These are phyloP conservation scores for Cylas formicarius DNA, from an alignment of 1,140 invertebrate species.

Conservation along the genomic window DNA sequence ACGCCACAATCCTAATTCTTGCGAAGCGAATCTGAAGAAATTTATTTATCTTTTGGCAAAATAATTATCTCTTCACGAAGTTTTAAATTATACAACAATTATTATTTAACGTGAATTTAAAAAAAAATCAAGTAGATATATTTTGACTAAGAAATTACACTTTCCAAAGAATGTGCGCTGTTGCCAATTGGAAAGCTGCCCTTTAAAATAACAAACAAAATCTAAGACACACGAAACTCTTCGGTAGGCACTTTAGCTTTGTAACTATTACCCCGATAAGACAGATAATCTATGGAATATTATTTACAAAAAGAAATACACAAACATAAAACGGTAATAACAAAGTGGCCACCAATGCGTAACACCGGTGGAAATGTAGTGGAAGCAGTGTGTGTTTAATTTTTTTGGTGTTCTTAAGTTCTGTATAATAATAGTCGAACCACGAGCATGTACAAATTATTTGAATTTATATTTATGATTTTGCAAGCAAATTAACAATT, in stretches of 20 bases:
- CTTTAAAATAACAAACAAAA: conserved; percentile 19
- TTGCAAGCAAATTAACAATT: too few relatives aligned
- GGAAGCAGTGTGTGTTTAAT: too few relatives aligned
- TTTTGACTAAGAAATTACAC: conserved; percentile 21
- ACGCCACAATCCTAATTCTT: conserved; percentile 10
- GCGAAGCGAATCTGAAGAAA: neutral
- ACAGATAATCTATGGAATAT: neutral
- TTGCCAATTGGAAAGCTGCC: conserved; percentile 27
- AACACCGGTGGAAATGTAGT: neutral
- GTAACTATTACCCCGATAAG: neutral
- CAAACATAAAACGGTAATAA: too few relatives aligned
- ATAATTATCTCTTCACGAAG: neutral
- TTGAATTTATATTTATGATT: too few relatives aligned
- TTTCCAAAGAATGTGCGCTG: conserved; percentile 31
- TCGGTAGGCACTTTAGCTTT: neutral
- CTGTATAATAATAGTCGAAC: too few relatives aligned
- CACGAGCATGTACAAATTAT: too few relatives aligned
- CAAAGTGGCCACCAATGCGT: neutral
- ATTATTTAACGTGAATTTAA: neutral
- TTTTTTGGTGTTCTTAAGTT: too few relatives aligned
- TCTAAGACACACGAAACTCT: neutral
- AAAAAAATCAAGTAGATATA: neutral
- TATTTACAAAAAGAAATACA: too few relatives aligned
- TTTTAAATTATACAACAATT: neutral
- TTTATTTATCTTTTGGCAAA: neutral